Evolutionary conservation across 2,888 invertebrate genomes (phyloP).

Genomic region (Azorinus chamasolen): DNA sequence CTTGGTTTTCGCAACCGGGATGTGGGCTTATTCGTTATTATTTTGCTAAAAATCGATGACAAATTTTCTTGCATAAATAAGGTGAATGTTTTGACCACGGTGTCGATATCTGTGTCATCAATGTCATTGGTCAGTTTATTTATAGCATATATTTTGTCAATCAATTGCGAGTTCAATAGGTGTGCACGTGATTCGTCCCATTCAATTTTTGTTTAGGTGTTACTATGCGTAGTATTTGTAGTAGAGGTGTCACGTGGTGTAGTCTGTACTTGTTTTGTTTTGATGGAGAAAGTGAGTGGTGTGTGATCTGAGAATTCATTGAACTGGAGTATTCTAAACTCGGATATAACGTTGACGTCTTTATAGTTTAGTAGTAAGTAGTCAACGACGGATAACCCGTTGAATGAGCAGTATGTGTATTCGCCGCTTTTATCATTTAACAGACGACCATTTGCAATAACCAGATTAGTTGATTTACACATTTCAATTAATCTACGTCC

Average conservation of each 20-base stretch:
- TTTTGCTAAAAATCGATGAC: too few relatives aligned
- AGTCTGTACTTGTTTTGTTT: not conserved
- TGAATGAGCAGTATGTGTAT: not conserved
- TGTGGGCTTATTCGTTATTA: too few relatives aligned
- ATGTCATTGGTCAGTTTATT: too few relatives aligned
- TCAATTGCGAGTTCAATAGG: too few relatives aligned
- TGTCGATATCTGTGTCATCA: too few relatives aligned
- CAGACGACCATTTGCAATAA: conserved; percentile 9
- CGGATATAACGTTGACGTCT: not conserved
- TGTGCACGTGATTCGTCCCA: too few relatives aligned
- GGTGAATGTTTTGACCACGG: too few relatives aligned
- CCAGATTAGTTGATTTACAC: conserved; percentile 3
- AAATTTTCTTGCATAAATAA: too few relatives aligned
- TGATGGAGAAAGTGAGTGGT: not conserved
- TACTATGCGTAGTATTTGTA: too few relatives aligned
- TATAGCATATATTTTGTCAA: too few relatives aligned
- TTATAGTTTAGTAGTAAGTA: not conserved
- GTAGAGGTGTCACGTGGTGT: not conserved
- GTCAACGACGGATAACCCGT: conserved; percentile 3
- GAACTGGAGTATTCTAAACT: not conserved
- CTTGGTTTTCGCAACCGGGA: too few relatives aligned
- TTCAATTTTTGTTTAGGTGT: too few relatives aligned
- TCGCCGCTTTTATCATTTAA: not conserved
- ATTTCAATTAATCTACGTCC: not conserved
- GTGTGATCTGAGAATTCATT: conserved; percentile 8